Percentiles rank a stretch among this genome's conserved stretches.
phyloP scores from a whole-genome alignment of 2,888 invertebrate species.

The Pristionchus entomophagus region DNA sequence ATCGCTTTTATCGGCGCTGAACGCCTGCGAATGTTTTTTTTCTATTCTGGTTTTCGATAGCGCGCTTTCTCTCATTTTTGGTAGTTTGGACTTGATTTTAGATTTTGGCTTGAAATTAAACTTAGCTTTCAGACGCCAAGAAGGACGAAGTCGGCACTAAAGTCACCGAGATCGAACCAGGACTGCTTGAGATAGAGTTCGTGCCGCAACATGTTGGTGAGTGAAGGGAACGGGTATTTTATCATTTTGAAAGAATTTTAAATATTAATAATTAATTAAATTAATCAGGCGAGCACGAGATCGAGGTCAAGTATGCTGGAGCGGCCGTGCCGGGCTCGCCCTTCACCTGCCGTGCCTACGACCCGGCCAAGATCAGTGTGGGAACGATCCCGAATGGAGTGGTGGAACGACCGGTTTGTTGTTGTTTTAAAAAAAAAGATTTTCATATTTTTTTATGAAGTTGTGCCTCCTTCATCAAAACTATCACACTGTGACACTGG shows the following conservation, averaged over 20 bases:
- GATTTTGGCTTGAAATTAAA: background rate
- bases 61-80: background rate
- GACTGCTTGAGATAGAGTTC: slow-evolving; percentile 83
- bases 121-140: slow-evolving; percentile 60
- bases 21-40: background rate
- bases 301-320: slow-evolving; percentile 76
- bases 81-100: background rate
- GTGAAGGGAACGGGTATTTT: too few species aligned
- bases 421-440: too few species aligned
- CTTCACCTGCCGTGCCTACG: slow-evolving; percentile 90
- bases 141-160: slow-evolving; percentile 64
- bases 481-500: too few species aligned
- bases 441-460: too few species aligned
- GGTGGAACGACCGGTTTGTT: slow-evolving; percentile 92
- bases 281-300: slow-evolving; percentile 82
- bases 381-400: slow-evolving; percentile 87
- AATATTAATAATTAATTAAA: background rate
- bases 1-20: background rate
- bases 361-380: slow-evolving; percentile 86
- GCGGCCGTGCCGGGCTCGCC: slow-evolving; percentile 89
- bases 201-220: slow-evolving; percentile 86
- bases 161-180: slow-evolving; percentile 66
- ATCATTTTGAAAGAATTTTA: too few species aligned
- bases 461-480: too few species aligned
- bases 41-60: background rate